Percentiles rank a stretch among this genome's conserved stretches.
Conservation (phyloP, 2,888 invertebrate genomes). For the Tiliacea citrago region DNA sequence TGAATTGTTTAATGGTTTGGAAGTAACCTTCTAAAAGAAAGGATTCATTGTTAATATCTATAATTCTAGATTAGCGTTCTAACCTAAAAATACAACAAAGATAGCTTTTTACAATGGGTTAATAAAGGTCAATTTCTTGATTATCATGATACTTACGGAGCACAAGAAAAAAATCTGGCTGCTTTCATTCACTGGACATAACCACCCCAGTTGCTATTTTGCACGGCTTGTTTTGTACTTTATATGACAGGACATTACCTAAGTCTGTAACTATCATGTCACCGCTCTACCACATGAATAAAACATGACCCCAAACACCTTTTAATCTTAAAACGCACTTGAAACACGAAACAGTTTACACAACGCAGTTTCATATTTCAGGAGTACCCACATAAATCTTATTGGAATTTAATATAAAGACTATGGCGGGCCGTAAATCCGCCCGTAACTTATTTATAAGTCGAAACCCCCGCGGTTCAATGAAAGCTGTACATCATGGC, state of each 20-base stretch:
- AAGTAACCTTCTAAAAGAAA: neutral
- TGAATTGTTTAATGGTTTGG: neutral
- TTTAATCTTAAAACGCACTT: constrained; percentile 39
- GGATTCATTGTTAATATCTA: neutral
- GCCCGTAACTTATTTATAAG: constrained; percentile 81
- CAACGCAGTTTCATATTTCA: constrained; percentile 64
- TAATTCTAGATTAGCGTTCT: neutral
- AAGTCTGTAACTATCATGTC: neutral
- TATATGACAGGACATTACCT: neutral
- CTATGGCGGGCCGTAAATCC: constrained; percentile 79
- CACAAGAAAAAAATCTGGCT: neutral
- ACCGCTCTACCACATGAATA: constrained; percentile 15
- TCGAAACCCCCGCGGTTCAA: constrained; percentile 77
- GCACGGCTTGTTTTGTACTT: neutral
- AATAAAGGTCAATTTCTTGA: too few species aligned
- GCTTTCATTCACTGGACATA: neutral
- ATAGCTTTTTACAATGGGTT: neutral
- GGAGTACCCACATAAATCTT: constrained; percentile 76
- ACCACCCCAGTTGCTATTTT: too few species aligned
- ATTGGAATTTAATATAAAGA: constrained; percentile 86
- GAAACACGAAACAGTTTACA: constrained; percentile 42
- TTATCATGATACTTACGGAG: neutral
- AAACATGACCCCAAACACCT: constrained; percentile 27
- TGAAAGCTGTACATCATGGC: constrained; percentile 72
- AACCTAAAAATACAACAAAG: neutral